Evolutionary conservation across 1,140 invertebrate genomes (phyloP).

Genomic region (Ylistrum balloti): DNA sequence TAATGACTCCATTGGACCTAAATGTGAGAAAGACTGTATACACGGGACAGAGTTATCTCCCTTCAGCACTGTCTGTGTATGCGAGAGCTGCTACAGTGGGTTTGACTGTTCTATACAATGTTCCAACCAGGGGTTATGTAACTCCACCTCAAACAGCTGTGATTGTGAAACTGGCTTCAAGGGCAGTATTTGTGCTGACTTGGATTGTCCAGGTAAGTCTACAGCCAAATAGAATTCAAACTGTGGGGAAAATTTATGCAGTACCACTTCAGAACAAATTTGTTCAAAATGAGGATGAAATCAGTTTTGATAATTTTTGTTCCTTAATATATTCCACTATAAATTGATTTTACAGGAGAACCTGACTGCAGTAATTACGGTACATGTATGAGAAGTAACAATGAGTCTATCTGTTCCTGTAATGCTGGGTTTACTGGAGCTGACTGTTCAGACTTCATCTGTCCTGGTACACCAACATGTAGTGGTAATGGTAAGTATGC

Average conservation of each 20-base stretch:
- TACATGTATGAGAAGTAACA: slow-evolving; percentile 62
- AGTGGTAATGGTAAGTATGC: slow-evolving; percentile 69
- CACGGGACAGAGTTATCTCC: slow-evolving; percentile 70
- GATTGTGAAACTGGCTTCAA: slow-evolving; percentile 79
- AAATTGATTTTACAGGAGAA: slow-evolving; percentile 68
- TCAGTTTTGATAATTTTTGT: too few species aligned
- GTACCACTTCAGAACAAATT: too few species aligned
- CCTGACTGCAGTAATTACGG: slow-evolving; percentile 71
- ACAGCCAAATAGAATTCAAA: not conserved
- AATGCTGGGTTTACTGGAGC: slow-evolving; percentile 71
- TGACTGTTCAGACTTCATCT: slow-evolving; percentile 73
- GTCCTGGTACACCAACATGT: slow-evolving; percentile 73
- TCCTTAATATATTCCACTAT: too few species aligned
- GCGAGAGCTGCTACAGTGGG: slow-evolving; percentile 72
- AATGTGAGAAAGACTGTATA: slow-evolving; percentile 74
- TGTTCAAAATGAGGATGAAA: too few species aligned
- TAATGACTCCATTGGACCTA: slow-evolving; percentile 69
- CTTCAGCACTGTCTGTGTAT: slow-evolving; percentile 68
- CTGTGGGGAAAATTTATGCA: too few species aligned
- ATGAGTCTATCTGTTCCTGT: slow-evolving; percentile 72
- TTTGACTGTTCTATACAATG: slow-evolving; percentile 71
- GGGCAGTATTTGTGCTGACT: slow-evolving; percentile 76
- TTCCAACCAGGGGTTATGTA: slow-evolving; percentile 68
- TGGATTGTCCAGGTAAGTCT: slow-evolving; percentile 68
- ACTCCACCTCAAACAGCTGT: slow-evolving; percentile 73